Evolutionary conservation across 2,113 vertebrate species (phyloP).

Genomic region (Panurus biarmicus): DNA sequence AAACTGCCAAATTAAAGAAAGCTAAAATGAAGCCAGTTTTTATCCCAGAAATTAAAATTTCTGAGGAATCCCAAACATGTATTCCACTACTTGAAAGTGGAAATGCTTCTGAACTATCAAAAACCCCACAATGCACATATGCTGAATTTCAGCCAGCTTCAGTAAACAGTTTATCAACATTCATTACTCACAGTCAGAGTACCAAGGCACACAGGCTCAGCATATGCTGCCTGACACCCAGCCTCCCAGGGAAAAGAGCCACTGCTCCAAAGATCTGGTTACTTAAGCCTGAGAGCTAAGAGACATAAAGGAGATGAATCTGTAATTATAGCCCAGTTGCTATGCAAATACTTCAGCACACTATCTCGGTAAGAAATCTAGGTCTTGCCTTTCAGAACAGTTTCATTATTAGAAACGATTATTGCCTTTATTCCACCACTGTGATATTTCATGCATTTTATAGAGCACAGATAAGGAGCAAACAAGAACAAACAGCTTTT

Average conservation of each 20-base stretch:
- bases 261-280: conserved; percentile 1
- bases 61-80: neutral
- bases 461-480: conserved; percentile 33
- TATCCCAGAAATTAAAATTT: neutral
- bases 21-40: neutral
- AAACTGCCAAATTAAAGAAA: neutral
- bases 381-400: conserved; percentile 41
- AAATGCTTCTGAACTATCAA: neutral
- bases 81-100: neutral
- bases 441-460: conserved; percentile 45
- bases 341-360: conserved; percentile 13
- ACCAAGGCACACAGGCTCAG: conserved; percentile 11
- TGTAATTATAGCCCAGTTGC: conserved; percentile 49
- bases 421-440: conserved; percentile 39
- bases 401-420: conserved; percentile 55
- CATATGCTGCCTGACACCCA: conserved; percentile 42
- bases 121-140: neutral
- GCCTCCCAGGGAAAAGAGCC: neutral
- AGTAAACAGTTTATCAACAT: conserved; percentile 51
- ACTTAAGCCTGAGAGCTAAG: conserved; percentile 18
- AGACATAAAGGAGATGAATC: conserved; percentile 50
- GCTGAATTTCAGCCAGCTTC: conserved; percentile 40
- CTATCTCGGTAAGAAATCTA: conserved; percentile 43
- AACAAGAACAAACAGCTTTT: conserved; percentile 56
- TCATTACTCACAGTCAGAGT: conserved; percentile 40